Base-by-base conservation (phyloP, 1,140 invertebrate genomes). In the Saxidomus purpurata region DNA sequence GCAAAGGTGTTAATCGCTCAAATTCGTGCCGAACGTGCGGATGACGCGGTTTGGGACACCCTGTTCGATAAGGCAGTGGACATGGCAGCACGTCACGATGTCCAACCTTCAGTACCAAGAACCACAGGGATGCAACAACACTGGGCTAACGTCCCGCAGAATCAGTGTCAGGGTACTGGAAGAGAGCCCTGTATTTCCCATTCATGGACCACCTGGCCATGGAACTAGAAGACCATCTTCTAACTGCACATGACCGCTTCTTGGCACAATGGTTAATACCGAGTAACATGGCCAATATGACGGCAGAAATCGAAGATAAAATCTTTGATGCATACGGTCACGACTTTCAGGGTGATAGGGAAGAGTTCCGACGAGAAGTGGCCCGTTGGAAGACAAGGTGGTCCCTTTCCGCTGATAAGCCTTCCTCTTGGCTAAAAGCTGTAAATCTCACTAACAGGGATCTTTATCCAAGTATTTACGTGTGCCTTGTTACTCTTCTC, bases 191-290 rank as follows among this genome's bases (percentile, higher is more conserved):
- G 40, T 80, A 11, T 28, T 55, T 13, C 22, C 77, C 77, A 19
- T 80, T 52, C 28, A 4, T 80, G 9, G 77, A 80, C 28, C 40
- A 80, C 31, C 52, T 80, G 28, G 52, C 49, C n/a, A 17, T 52
- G 36, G 77, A 80, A 80, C 25, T 80, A 38, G 40, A 43, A 43
- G 71, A 76, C 34, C 40, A n/a, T 34, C 71, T 76, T 76, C 9
- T 76, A 76, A 15, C n/a, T n/a, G n/a, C n/a, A n/a, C n/a, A n/a
- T n/a, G n/a, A n/a, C n/a, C n/a, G n/a, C n/a, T n/a, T n/a, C n/a
- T n/a, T n/a, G n/a, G n/a, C n/a, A n/a, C n/a, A n/a, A n/a, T n/a
- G n/a, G n/a, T n/a, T n/a, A n/a, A 6, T 28, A n/a, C 38, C 49
- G 22, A 52, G 4, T 8, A 28, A 8, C 11, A n/a, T n/a, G n/a